Conservation (phyloP, 2,113 vertebrate genomes). For the Nannospalax galili region DNA sequence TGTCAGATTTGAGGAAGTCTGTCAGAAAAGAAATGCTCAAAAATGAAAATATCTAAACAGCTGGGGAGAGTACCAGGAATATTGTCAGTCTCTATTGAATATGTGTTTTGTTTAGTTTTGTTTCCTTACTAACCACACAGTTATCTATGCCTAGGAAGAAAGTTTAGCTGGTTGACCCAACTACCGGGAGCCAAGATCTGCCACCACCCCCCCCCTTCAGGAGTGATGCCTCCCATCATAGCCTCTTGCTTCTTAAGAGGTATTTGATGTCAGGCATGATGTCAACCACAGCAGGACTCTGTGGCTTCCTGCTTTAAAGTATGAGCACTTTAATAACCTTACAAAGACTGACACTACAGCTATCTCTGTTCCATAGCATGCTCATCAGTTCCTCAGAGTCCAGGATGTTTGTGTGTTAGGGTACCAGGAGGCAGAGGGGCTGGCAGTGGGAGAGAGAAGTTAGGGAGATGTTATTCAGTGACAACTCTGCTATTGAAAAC, state of each 20-base stretch:
- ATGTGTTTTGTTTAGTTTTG: not conserved
- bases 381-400: not conserved
- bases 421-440: rapidly evolving
- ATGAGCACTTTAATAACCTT: not conserved
- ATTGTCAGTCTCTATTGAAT: not conserved
- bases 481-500: not conserved
- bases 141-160: not conserved
- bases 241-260: not conserved
- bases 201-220: not conserved
- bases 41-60: slow-evolving; percentile 11
- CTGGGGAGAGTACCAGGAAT: not conserved
- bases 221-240: not conserved
- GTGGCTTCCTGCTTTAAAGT: not conserved
- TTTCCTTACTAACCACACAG: not conserved
- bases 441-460: not conserved
- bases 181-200: not conserved
- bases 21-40: slow-evolving; percentile 13
- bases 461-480: not conserved
- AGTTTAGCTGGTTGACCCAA: not conserved
- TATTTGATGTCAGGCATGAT: not conserved
- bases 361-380: not conserved
- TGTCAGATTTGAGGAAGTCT: not conserved
- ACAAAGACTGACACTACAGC: not conserved
- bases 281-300: not conserved
- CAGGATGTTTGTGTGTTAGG: not conserved